These are phyloP conservation scores for Megalopta genalis DNA, from an alignment of 1,140 invertebrate genomes.

Conservation along the genomic window DNA sequence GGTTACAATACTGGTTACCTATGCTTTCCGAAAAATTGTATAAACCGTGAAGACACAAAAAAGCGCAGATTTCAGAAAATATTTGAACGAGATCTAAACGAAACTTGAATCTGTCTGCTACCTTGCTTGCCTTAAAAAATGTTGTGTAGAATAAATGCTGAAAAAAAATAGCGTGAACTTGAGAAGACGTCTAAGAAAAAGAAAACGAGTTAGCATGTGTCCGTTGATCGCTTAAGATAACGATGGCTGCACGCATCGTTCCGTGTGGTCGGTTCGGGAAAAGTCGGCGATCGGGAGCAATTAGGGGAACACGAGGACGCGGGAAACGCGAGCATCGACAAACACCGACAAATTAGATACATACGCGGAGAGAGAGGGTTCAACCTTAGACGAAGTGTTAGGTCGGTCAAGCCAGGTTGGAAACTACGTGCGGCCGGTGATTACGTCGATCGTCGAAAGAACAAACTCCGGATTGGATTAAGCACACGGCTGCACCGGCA, in stretches of 20 bases:
- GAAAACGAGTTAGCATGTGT: too few relatives aligned
- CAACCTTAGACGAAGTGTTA: constrained; percentile 65
- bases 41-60: too few relatives aligned
- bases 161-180: too few relatives aligned
- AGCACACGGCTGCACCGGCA: constrained; percentile 65
- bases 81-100: too few relatives aligned
- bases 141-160: too few relatives aligned
- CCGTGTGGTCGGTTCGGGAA: background rate
- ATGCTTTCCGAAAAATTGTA: too few relatives aligned
- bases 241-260: background rate
- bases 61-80: too few relatives aligned
- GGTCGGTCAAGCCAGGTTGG: constrained; percentile 56
- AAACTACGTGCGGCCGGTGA: constrained; percentile 72
- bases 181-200: too few relatives aligned
- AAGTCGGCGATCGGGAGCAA: constrained; percentile 23
- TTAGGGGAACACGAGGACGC: constrained; percentile 34
- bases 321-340: constrained; percentile 48
- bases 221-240: too few relatives aligned
- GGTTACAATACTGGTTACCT: too few relatives aligned
- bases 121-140: too few relatives aligned
- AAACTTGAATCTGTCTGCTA: too few relatives aligned
- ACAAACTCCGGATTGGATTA: constrained; percentile 77
- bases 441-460: constrained; percentile 76
- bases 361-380: constrained; percentile 51
- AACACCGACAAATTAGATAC: constrained; percentile 65